These are phyloP conservation scores for Diaphora mendica DNA, from an alignment of 2,888 invertebrate species.

Conservation along the genomic window DNA sequence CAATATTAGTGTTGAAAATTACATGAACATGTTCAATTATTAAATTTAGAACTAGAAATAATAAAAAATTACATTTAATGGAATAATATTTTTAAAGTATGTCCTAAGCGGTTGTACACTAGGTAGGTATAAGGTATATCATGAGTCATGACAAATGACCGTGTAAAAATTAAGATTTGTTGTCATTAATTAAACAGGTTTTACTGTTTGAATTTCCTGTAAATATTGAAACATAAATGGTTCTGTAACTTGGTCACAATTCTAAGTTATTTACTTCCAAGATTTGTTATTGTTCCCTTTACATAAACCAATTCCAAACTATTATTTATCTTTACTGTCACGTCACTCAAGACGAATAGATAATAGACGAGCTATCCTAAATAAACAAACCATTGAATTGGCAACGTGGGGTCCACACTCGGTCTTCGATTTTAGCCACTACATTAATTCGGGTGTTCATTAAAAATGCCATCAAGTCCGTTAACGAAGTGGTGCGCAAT, in stretches of 20 bases:
- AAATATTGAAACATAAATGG: not conserved
- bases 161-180: not conserved
- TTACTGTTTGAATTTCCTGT: not conserved
- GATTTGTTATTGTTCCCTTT: constrained; percentile 27
- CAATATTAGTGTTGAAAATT: not conserved
- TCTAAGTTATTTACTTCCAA: constrained; percentile 2
- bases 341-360: constrained; percentile 56
- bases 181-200: not conserved
- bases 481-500: constrained; percentile 86
- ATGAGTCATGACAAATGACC: not conserved
- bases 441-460: constrained; percentile 86
- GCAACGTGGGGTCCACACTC: constrained; percentile 71
- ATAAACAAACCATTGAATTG: constrained; percentile 75
- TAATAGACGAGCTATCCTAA: constrained; percentile 79
- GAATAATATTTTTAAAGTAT: not conserved
- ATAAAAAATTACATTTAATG: not conserved
- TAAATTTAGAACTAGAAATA: not conserved
- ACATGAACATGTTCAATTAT: not conserved
- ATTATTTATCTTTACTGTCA: constrained; percentile 45
- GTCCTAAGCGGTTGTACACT: no score
- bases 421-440: constrained; percentile 84
- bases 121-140: no score
- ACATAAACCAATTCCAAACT: constrained; percentile 25
- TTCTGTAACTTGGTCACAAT: not conserved
- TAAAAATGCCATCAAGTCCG: constrained; percentile 86